These are phyloP conservation scores for Ophraella communa DNA, from an alignment of 2,888 invertebrate genomes.

Conservation along the genomic window DNA sequence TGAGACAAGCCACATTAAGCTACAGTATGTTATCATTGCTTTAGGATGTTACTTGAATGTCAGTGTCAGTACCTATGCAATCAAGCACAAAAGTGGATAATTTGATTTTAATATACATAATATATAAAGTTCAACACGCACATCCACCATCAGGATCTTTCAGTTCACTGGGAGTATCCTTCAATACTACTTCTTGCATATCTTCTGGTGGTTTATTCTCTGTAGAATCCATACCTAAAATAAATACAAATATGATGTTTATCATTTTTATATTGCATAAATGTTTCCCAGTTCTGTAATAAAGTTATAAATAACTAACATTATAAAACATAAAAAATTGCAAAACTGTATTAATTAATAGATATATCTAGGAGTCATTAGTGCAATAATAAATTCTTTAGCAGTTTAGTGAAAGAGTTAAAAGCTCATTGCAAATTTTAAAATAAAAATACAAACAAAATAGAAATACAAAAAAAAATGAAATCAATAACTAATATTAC, in stretches of 20 bases:
- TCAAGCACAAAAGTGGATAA: constrained; percentile 36
- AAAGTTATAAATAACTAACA: too few relatives aligned
- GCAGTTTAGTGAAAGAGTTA: too few relatives aligned
- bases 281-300: neutral
- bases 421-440: too few relatives aligned
- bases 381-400: too few relatives aligned
- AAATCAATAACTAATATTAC: neutral
- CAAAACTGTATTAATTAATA: too few relatives aligned
- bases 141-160: constrained; percentile 93
- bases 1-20: constrained; percentile 17
- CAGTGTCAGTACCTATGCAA: constrained; percentile 31
- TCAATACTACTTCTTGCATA: constrained; percentile 98
- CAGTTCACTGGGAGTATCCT: constrained; percentile 94
- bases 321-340: neutral
- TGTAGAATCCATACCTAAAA: constrained; percentile 93
- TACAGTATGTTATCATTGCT: constrained; percentile 24
- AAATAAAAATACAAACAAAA: too few relatives aligned
- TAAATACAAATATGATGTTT: neutral
- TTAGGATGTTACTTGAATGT: constrained; percentile 12
- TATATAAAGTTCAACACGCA: constrained; percentile 72
- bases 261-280: neutral
- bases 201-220: constrained; percentile 95
- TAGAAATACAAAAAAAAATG: neutral
- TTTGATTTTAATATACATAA: constrained; percentile 16
- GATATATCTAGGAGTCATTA: too few relatives aligned